Base-by-base conservation (phyloP, 1,140 invertebrate genomes). In the Cyphomyrmex costatus region DNA sequence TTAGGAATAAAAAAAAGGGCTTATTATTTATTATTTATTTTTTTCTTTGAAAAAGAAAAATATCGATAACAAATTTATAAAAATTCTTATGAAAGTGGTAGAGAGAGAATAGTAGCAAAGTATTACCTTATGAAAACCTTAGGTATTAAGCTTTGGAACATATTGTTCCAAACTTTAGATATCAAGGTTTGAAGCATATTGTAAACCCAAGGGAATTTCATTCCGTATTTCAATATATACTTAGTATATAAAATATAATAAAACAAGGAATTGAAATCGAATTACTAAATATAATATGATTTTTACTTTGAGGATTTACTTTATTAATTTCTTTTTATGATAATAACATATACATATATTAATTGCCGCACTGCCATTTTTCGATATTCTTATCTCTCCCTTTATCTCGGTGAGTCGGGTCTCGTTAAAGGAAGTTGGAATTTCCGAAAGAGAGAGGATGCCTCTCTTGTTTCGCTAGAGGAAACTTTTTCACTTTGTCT, bases 401-500 rank as follows among this genome's bases (percentile, higher is more conserved):
- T 21, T 7, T 36, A 30, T 3, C 21, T 12, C 0, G 21, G n/a
- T 16, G 16, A 70, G 33, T 46, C 14, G 58, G 21, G 49, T 0
- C 19, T 12, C 12, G 14, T 71, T 49, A 42, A 86, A 71, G 53
- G n/a, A 63, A 51, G 3, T 42, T 6, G 27, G 24, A 73, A 61
- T 70, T 27, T 70, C 46, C 21, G 33, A 82, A 79, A 85, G 74
- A 49, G 42, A 78, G 82, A 73, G 21, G 58, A 56, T 46, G 21
- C 66, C 56, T 61, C 33, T 82, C 49, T 51, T 30, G 12, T 74
- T 84, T 63, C 21, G n/a, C 60, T 42, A 12, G 66, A 24, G 58
- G 30, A 83, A 86, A 86, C 85, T 86, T 83, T 86, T 86, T 86
- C 24, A 86, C 78, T 86, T 86, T 86, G 60, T 86, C 79, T 86